Evolutionary conservation across 2,113 vertebrate species (phyloP).

Genomic region (Labeo rohita): DNA sequence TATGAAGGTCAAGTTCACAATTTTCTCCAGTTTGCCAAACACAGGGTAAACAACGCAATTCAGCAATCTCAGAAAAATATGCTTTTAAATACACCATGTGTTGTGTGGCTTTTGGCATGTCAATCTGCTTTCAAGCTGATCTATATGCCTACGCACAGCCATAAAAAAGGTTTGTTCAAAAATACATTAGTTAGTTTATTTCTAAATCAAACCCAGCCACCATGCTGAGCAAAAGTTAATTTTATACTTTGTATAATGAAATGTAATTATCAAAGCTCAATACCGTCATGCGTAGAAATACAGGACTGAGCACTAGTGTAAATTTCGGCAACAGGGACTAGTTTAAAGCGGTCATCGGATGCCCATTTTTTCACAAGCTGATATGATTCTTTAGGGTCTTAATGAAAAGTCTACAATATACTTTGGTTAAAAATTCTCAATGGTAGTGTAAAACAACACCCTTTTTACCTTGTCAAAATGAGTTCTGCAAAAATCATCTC

Average conservation of each 20-base stretch:
- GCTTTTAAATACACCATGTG: neutral
- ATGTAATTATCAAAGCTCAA: neutral
- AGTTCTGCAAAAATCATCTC: too few species aligned
- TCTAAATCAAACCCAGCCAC: neutral
- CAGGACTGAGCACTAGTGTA: too few species aligned
- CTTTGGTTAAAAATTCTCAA: too few species aligned
- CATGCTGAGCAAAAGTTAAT: neutral
- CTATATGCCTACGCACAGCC: neutral
- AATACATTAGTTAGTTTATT: neutral
- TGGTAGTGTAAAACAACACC: too few species aligned
- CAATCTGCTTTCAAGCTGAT: neutral
- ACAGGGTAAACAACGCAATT: neutral
- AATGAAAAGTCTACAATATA: too few species aligned
- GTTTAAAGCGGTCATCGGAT: too few species aligned
- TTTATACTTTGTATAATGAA: neutral
- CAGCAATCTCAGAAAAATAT: constrained; percentile 5
- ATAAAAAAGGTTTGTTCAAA: neutral
- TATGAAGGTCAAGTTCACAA: constrained; percentile 7
- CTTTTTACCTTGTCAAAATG: too few species aligned
- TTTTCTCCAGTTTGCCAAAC: constrained; percentile 5
- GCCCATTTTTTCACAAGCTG: too few species aligned
- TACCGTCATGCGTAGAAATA: neutral
- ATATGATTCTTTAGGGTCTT: too few species aligned
- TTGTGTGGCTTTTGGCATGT: neutral
- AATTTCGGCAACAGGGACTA: too few species aligned